These are phyloP conservation scores for Nannoperca australis DNA, from an alignment of 2,797 vertebrate genomes.

Conservation along the genomic window DNA sequence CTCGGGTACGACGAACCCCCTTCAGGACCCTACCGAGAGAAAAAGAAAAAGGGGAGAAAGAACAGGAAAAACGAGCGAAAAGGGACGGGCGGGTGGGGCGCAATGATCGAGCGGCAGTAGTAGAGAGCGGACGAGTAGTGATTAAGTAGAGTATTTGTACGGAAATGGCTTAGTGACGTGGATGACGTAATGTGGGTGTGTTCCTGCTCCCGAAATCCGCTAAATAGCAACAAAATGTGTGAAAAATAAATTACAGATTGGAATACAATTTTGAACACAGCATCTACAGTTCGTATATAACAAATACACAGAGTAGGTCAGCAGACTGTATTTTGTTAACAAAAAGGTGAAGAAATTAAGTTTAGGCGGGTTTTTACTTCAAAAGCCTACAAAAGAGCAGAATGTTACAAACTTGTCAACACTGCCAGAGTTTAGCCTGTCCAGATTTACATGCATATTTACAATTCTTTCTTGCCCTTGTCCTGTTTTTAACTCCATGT, in stretches of 20 bases:
- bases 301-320: neutral
- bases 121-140: too few species aligned
- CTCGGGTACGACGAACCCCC: too few species aligned
- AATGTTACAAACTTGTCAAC: neutral
- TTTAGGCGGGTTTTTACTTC: neutral
- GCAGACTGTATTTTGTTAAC: neutral
- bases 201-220: too few species aligned
- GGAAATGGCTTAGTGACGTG: too few species aligned
- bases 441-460: neutral
- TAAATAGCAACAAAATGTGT: too few species aligned
- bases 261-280: neutral
- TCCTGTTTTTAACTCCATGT: constrained; percentile 35
- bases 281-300: neutral
- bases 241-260: neutral
- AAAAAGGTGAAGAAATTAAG: neutral
- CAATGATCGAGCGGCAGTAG: too few species aligned
- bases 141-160: too few species aligned
- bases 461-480: neutral
- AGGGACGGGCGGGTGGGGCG: too few species aligned
- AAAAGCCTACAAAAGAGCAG: neutral
- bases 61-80: too few species aligned
- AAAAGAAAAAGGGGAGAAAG: too few species aligned
- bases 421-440: neutral
- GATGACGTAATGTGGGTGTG: too few species aligned
- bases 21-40: too few species aligned